Evolutionary conservation across 2,888 invertebrate species (phyloP).

Genomic region (Disparrhopalites patrizii): DNA sequence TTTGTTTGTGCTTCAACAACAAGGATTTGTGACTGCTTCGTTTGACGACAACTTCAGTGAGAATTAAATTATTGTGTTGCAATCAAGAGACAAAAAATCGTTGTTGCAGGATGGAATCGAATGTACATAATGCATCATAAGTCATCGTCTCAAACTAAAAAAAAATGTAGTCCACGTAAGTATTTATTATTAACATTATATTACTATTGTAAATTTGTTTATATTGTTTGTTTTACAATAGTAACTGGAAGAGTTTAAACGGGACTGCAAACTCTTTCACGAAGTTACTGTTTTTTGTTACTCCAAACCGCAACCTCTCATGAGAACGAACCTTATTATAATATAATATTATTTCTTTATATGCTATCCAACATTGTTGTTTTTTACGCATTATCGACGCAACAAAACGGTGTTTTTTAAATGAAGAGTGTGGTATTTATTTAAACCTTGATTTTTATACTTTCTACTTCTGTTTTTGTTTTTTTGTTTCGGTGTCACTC

Average conservation of each 20-base stretch:
- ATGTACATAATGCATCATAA: conserved; percentile 2
- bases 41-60: conserved; percentile 48
- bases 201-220: background rate
- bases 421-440: conserved; percentile 1
- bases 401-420: background rate
- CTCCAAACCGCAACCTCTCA: conserved; percentile 2
- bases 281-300: background rate
- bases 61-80: conserved; percentile 15
- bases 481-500: conserved; percentile 5
- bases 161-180: background rate
- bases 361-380: conserved; percentile 1
- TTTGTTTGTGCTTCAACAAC: conserved; percentile 74
- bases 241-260: background rate
- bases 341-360: conserved; percentile 1
- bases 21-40: conserved; percentile 63
- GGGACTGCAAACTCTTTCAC: background rate
- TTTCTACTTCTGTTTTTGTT: conserved; percentile 9
- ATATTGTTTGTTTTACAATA: conserved; percentile 4
- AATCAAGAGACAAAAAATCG: background rate
- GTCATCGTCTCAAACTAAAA: conserved; percentile 12
- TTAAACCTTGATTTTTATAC: conserved; percentile 11
- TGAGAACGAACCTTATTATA: conserved; percentile 1
- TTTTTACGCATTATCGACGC: conserved; percentile 1
- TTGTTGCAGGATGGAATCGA: background rate
- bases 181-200: conserved; percentile 1